Evolutionary conservation across 2,113 vertebrate species (phyloP).

Genomic region (Eptesicus fuscus): DNA sequence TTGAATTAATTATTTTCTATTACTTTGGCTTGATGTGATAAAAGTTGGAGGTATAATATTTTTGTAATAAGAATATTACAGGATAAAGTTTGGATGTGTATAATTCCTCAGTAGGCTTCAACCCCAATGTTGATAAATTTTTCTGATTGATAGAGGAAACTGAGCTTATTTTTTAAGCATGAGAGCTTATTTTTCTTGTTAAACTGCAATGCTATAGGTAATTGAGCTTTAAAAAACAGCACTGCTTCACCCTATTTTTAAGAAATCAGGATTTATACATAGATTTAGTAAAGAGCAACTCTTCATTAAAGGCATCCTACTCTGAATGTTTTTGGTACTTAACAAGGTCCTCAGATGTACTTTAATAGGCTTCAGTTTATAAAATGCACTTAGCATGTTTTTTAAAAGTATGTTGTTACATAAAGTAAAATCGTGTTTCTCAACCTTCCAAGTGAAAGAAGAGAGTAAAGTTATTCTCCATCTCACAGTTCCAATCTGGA

Average conservation of each 20-base stretch:
- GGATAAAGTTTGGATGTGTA: neutral
- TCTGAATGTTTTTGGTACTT: neutral
- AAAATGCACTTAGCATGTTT: neutral
- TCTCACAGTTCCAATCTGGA: neutral
- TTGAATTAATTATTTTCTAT: slow-evolving; percentile 10
- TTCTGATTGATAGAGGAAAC: neutral
- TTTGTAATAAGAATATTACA: slow-evolving; percentile 4
- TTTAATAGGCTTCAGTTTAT: neutral
- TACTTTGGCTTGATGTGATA: neutral
- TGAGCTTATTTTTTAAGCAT: slow-evolving; percentile 9
- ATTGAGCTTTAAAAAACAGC: neutral
- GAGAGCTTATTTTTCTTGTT: slow-evolving; percentile 14
- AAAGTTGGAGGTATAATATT: slow-evolving; percentile 25
- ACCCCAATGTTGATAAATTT: neutral
- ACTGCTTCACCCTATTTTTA: slow-evolving; percentile 29
- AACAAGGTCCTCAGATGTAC: neutral
- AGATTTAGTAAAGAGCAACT: neutral
- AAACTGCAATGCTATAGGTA: neutral
- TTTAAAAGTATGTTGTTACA: neutral
- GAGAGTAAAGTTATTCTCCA: neutral
- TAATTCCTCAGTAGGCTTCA: neutral
- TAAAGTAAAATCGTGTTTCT: slow-evolving; percentile 16
- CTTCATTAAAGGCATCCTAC: neutral
- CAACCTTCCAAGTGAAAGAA: neutral
- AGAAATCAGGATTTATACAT: neutral